Evolutionary conservation across 2,888 invertebrate genomes (phyloP).

Genomic region (Cremastobaeus sp.): DNA sequence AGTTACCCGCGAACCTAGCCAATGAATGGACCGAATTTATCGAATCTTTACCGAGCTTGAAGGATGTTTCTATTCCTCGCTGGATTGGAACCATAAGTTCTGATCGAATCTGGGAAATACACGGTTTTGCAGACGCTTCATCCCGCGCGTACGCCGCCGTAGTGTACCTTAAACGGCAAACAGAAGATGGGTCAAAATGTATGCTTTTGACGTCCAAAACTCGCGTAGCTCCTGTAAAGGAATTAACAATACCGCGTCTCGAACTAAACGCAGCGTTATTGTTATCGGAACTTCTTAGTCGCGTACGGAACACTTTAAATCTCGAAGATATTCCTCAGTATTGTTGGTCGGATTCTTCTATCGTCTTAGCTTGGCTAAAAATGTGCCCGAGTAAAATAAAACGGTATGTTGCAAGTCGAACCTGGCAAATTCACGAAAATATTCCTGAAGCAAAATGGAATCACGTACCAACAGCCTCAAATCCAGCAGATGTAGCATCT

Average conservation of each 20-base stretch:
- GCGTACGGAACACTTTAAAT: not conserved
- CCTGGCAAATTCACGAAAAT: no score
- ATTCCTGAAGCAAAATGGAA: no score
- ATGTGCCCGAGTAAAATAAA: no score
- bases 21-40: not conserved
- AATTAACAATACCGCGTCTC: slow-evolving; percentile 7
- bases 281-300: not conserved
- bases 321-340: no score
- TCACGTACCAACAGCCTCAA: no score
- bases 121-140: slow-evolving; percentile 63
- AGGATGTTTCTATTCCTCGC: slow-evolving; percentile 28
- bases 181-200: not conserved
- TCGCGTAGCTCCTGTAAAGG: slow-evolving; percentile 18
- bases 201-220: slow-evolving; percentile 7
- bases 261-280: slow-evolving; percentile 11
- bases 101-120: slow-evolving; percentile 24
- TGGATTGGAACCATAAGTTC: slow-evolving; percentile 6
- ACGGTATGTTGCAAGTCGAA: no score
- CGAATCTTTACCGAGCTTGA: not conserved
- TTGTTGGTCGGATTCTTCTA: no score
- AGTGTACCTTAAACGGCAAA: slow-evolving; percentile 35
- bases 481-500: no score
- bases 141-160: slow-evolving; percentile 57
- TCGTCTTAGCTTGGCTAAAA: no score
- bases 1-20: not conserved